These are phyloP conservation scores for Megalonaias nervosa DNA, from an alignment of 1,140 invertebrate species.

Conservation along the genomic window DNA sequence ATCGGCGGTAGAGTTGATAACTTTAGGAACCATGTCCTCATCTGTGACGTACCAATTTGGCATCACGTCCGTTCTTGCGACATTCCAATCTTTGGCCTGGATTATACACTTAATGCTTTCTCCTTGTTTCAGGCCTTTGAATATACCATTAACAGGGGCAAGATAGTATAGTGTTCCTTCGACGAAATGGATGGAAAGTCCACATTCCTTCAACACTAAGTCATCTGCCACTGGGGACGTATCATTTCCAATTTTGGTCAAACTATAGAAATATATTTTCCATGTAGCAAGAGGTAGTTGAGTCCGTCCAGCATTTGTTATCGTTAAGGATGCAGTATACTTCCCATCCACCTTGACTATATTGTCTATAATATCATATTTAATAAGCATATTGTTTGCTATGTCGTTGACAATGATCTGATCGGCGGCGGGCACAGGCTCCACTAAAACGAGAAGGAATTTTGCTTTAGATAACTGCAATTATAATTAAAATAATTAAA, in stretches of 20 bases:
- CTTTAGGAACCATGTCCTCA: constrained; percentile 33
- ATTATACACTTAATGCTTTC: constrained; percentile 12
- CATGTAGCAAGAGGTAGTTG: constrained; percentile 42
- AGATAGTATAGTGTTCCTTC: constrained; percentile 50
- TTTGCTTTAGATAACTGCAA: background rate
- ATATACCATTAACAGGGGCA: constrained; percentile 30
- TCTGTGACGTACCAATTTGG: constrained; percentile 54
- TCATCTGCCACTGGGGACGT: constrained; percentile 17
- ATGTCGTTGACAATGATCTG: constrained; percentile 53
- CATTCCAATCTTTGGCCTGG: constrained; percentile 39
- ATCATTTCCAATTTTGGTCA: background rate
- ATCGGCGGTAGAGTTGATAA: constrained; percentile 33
- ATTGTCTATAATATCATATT: constrained; percentile 51
- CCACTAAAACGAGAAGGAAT: constrained; percentile 6
- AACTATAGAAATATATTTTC: constrained; percentile 41
- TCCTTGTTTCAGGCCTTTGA: constrained; percentile 31
- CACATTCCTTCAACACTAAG: constrained; percentile 15
- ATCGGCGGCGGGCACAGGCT: constrained; percentile 5
- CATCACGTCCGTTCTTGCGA: constrained; percentile 49
- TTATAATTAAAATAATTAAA: no score
- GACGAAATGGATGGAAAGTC: constrained; percentile 42
- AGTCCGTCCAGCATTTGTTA: constrained; percentile 41
- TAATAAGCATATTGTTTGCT: constrained; percentile 31
- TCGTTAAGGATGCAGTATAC: constrained; percentile 22
- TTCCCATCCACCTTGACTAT: constrained; percentile 13